Evolutionary conservation across 2,888 invertebrate species (phyloP).

Genomic region (Crepidodera aurea): DNA sequence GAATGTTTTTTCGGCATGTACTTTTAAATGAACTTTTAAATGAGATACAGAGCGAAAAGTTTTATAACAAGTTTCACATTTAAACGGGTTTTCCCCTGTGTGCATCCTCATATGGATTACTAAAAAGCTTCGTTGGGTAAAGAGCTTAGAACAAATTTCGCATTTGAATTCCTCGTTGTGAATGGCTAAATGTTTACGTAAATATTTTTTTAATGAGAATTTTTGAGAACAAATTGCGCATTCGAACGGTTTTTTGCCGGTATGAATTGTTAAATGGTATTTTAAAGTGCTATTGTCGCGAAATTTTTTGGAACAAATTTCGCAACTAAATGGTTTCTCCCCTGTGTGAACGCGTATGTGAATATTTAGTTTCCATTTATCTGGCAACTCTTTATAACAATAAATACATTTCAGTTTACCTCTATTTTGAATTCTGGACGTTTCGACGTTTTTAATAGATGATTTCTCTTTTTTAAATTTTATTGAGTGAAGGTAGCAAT

Average conservation of each 20-base stretch:
- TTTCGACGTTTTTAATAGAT: too few relatives aligned
- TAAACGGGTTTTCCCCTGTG: neutral
- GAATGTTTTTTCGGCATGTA: neutral
- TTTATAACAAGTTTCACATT: neutral
- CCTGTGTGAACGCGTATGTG: neutral
- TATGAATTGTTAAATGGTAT: neutral
- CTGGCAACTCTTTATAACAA: too few relatives aligned
- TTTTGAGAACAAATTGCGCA: too few relatives aligned
- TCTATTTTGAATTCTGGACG: too few relatives aligned
- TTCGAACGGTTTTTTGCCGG: neutral
- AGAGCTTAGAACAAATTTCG: neutral
- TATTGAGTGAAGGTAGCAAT: neutral
- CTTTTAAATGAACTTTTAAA: neutral
- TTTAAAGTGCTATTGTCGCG: neutral
- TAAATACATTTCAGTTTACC: too few relatives aligned
- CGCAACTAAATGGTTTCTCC: neutral
- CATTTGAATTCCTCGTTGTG: neutral
- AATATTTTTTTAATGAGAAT: too few relatives aligned
- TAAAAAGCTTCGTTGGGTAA: neutral
- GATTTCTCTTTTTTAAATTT: neutral
- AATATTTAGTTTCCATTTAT: too few relatives aligned
- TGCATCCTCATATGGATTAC: neutral
- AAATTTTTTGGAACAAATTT: neutral
- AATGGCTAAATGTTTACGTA: too few relatives aligned
- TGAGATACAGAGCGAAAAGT: neutral